A percentile compares a stretch with the other conserved stretches of the same genome.
Conservation (phyloP, 2,888 invertebrate genomes). For the Ommatoiulus sabulosus region DNA sequence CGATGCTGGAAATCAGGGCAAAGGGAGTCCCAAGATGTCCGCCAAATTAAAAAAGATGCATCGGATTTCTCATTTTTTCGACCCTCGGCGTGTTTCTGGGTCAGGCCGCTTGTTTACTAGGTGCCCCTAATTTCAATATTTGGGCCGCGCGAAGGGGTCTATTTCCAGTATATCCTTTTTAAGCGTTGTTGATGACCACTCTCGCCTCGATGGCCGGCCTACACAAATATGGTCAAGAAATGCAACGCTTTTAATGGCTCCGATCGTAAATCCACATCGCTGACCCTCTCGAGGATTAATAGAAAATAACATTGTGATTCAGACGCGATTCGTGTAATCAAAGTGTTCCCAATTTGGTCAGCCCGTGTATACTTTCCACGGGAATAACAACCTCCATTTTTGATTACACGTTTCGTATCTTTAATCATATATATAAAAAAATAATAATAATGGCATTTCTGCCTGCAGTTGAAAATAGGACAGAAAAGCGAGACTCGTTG, state of each 20-base stretch:
- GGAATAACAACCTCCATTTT: background rate
- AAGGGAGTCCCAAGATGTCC: no score
- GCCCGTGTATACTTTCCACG: background rate
- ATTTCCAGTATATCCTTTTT: constrained; percentile 2
- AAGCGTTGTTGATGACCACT: constrained; percentile 3
- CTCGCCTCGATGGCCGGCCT: constrained; percentile 5
- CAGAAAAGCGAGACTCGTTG: background rate
- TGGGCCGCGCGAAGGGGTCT: background rate
- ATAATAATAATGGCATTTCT: background rate
- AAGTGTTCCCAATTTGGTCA: background rate
- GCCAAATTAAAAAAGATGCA: background rate
- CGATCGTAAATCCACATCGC: constrained; percentile 7
- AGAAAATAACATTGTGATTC: background rate
- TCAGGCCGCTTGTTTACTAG: background rate
- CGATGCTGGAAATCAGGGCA: no score
- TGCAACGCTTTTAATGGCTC: background rate
- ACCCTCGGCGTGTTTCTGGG: background rate
- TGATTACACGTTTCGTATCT: constrained; percentile 3
- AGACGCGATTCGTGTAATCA: constrained; percentile 1
- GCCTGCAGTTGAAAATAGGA: background rate
- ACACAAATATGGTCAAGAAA: background rate
- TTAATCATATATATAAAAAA: background rate
- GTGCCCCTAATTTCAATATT: background rate
- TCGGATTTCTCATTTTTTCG: background rate
- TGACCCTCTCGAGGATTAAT: background rate